Evolutionary conservation across 2,888 invertebrate species (phyloP).

Genomic region (Drosophila mettleri): DNA sequence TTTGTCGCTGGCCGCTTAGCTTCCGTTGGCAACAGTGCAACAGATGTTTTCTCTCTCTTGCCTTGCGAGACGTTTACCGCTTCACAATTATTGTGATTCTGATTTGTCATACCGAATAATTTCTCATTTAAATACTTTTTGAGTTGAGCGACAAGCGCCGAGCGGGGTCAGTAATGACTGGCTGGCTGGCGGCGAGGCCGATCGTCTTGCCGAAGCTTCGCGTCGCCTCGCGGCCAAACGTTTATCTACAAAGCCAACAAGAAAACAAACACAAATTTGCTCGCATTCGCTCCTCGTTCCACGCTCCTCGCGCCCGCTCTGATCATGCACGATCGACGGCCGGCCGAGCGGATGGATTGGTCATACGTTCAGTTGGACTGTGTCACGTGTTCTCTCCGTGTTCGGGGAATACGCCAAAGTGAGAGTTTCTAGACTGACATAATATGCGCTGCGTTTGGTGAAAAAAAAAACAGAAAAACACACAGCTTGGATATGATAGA

Average conservation of each 20-base stretch:
- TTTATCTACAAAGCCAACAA: conserved; percentile 44
- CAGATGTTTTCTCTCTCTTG: conserved; percentile 18
- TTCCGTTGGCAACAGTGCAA: conserved; percentile 47
- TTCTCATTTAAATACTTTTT: conserved; percentile 71
- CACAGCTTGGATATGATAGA: no score
- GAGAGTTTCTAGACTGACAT: conserved; percentile 35
- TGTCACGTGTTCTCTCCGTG: conserved; percentile 68
- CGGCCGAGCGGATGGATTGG: conserved; percentile 29
- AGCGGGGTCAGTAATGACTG: conserved; percentile 52
- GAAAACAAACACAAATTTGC: conserved; percentile 12
- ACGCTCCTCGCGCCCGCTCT: conserved; percentile 26
- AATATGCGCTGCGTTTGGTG: conserved; percentile 25
- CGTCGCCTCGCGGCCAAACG: conserved; percentile 10
- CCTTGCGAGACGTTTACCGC: conserved; percentile 25
- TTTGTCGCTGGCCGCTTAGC: conserved; percentile 5
- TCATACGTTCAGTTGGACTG: conserved; percentile 25
- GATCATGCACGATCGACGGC: conserved; percentile 38
- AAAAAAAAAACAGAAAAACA: conserved; percentile 15
- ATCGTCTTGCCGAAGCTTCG: conserved; percentile 8
- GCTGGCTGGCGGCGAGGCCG: conserved; percentile 10
- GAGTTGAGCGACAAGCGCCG: background rate
- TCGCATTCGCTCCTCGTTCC: conserved; percentile 4
- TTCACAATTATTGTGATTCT: conserved; percentile 70
- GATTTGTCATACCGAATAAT: conserved; percentile 72
- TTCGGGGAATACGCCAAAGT: conserved; percentile 66